Conservation (phyloP, 2,113 vertebrate genomes). For the Carassius gibelio region DNA sequence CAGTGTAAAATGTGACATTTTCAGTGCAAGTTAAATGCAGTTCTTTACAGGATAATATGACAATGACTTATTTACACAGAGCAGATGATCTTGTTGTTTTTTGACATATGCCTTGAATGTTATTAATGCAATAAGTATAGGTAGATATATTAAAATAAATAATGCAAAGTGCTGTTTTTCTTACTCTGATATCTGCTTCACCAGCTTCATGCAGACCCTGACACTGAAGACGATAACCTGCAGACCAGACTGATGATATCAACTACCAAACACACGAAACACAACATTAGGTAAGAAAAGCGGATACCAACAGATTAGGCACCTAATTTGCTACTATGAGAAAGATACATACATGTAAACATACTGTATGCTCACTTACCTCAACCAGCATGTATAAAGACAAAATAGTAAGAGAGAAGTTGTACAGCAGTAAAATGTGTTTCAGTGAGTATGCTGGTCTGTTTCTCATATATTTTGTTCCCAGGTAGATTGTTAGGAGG, state of each 20-base stretch:
- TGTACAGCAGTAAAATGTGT: constrained; percentile 81
- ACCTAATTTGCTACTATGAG: not conserved
- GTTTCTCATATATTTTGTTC: constrained; percentile 82
- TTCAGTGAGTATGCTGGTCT: constrained; percentile 82
- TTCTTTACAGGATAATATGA: not conserved
- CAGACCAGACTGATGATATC: constrained; percentile 81
- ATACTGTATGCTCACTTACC: constrained; percentile 69
- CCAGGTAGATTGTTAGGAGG: constrained; percentile 81
- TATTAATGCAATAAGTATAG: not conserved
- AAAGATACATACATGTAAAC: not conserved
- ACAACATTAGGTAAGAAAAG: not conserved
- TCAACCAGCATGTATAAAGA: constrained; percentile 86
- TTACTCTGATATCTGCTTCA: constrained; percentile 77
- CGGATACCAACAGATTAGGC: not conserved
- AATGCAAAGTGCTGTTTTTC: not conserved
- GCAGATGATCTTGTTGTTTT: not conserved
- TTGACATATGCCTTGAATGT: not conserved
- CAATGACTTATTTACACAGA: not conserved
- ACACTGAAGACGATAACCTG: constrained; percentile 84
- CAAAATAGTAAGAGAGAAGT: constrained; percentile 82
- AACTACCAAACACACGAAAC: constrained; percentile 70
- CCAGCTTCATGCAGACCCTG: constrained; percentile 83
- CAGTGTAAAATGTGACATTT: constrained; percentile 27
- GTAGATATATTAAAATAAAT: not conserved
- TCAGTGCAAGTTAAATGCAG: not conserved